phyloP scores from a whole-genome alignment of 2,888 invertebrate species.

The Apodemia zela region DNA sequence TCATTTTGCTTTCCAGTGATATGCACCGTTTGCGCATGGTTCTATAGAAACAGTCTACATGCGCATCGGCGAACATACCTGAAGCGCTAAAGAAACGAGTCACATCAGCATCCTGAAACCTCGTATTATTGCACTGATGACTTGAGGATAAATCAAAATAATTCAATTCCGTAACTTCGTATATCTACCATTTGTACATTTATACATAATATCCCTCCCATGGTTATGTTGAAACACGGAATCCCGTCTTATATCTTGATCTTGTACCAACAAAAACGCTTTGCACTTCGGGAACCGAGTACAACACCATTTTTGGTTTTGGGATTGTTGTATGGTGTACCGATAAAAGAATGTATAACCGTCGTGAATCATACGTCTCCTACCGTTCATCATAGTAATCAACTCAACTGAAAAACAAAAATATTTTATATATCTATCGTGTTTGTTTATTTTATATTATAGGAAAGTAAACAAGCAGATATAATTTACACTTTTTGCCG shows the following conservation, averaged over 20 bases:
- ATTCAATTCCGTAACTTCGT: conserved; percentile 27
- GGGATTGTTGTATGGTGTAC: conserved; percentile 34
- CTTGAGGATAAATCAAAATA: background rate
- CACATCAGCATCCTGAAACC: too few species aligned
- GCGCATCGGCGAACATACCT: too few species aligned
- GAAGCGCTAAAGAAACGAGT: too few species aligned
- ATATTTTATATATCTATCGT: too few species aligned
- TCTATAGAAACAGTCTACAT: too few species aligned
- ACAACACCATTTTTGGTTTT: conserved; percentile 38
- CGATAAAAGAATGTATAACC: conserved; percentile 54
- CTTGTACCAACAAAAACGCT: conserved; percentile 42
- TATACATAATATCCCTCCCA: conserved; percentile 33
- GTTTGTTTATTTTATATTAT: too few species aligned
- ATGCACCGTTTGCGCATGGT: too few species aligned
- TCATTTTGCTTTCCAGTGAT: too few species aligned
- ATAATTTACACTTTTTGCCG: too few species aligned
- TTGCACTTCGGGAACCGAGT: conserved; percentile 45
- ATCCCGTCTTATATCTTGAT: conserved; percentile 30
- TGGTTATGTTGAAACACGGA: conserved; percentile 37
- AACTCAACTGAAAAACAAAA: background rate
- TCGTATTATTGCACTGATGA: too few species aligned
- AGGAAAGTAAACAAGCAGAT: too few species aligned
- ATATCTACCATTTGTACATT: conserved; percentile 42
- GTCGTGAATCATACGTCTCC: conserved; percentile 37
- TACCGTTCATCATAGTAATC: conserved; percentile 18